Evolutionary conservation across 2,797 vertebrate species (phyloP).

Genomic region (Eleutherodactylus coqui): DNA sequence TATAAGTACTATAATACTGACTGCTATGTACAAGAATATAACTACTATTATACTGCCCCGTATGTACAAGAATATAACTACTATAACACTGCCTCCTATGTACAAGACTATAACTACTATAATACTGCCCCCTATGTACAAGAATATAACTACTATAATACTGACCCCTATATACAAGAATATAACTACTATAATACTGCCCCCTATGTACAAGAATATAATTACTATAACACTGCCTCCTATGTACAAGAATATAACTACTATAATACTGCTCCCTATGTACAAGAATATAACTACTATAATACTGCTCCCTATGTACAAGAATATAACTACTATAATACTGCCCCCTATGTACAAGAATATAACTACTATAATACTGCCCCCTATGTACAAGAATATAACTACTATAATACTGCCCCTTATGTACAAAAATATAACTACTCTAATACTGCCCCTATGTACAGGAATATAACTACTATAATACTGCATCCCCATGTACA

Average conservation of each 20-base stretch:
- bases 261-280: too few relatives aligned
- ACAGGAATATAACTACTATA: conserved; percentile 2
- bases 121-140: neutral
- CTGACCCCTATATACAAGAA: neutral
- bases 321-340: too few relatives aligned
- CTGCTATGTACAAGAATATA: too few relatives aligned
- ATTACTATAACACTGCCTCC: neutral
- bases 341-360: too few relatives aligned
- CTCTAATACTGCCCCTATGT: neutral
- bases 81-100: neutral
- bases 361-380: neutral
- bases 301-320: too few relatives aligned
- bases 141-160: neutral
- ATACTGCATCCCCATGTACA: too few relatives aligned
- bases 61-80: neutral
- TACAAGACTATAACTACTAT: conserved; percentile 11
- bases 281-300: too few relatives aligned
- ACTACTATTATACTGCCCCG: neutral
- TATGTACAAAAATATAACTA: conserved; percentile 1
- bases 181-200: neutral
- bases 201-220: neutral
- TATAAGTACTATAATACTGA: neutral
- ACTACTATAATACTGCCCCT: neutral
- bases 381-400: neutral
- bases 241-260: too few relatives aligned